Evolutionary conservation across 2,113 vertebrate genomes (phyloP), one percentile per base, ranked within the genome.

Genomic region (Macrotus californicus): DNA sequence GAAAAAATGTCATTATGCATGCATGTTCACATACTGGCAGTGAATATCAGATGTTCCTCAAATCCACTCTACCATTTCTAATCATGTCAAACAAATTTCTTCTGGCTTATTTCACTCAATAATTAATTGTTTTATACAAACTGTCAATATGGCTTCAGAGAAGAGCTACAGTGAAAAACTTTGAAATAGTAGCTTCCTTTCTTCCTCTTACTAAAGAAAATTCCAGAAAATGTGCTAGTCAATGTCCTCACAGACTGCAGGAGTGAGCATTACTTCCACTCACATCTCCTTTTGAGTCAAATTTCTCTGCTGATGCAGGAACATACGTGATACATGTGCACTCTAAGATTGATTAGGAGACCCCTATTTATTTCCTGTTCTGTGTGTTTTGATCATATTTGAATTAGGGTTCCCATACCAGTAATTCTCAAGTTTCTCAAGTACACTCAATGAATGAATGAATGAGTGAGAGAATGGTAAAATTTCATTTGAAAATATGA

Each of bases 1-100:
- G 88, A 76, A 80, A 94, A 97, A 96, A 90, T 91, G 69, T 87
- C 93, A 94, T 96, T 97, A 96, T 87, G 94, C 79, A 94, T 96
- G 89, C 93, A 76, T 82, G 54, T 97, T 94, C 89, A 77, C 84
- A 96, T 64, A 95, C 29, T 89, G 46, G 73, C 91, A 92, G 76
- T 82, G 66, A 95, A 41, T 94, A 81, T 80, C 73, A 43, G 92
- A 94, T 87, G 87, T 75, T 96, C 94, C 72, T 94, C 79, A 96
- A 56, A 97, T 96, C 83, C 54, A 94, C 56, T 93, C 80, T 93
- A 67, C 75, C 87, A 36, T 93, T 91, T n/a, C 64, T 95, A 93
- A 94, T 92, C 93, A 88, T 29, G 83, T 96, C 94, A 96, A 90
- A 96, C 77, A 97, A 94, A 96, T 39, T 77, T 96, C 75, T 96